Conservation (phyloP, 1,140 invertebrate species). For the Bacillus rossius region DNA sequence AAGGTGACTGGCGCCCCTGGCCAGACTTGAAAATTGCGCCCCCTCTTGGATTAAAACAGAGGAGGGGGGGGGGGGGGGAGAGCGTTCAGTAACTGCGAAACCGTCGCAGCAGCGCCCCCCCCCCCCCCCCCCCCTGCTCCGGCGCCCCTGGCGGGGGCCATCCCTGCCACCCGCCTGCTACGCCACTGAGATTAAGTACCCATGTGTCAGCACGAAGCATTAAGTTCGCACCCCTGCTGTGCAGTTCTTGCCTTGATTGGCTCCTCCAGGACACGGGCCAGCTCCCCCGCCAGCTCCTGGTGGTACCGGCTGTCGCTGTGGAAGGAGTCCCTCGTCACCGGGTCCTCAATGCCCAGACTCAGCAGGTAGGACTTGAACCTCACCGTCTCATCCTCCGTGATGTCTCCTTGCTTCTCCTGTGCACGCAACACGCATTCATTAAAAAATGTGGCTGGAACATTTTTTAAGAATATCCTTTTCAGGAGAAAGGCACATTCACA, state of each 20-base stretch:
- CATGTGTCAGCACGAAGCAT: too few species aligned
- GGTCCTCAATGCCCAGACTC: conserved; percentile 95
- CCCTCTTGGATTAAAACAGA: too few species aligned
- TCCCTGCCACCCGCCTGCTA: too few species aligned
- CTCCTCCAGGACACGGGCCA: conserved; percentile 73
- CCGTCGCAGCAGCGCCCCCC: too few species aligned
- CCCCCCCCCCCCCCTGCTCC: too few species aligned
- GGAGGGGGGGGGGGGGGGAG: too few species aligned
- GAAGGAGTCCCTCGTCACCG: conserved; percentile 87
- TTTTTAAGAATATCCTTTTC: not conserved
- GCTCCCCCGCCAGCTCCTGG: conserved; percentile 78
- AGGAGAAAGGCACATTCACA: not conserved
- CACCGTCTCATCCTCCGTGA: conserved; percentile 96
- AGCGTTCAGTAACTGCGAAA: too few species aligned
- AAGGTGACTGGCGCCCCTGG: too few species aligned
- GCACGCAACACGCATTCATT: conserved; percentile 21
- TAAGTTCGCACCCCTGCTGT: too few species aligned
- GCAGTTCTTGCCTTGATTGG: conserved; percentile 84
- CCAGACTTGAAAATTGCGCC: too few species aligned
- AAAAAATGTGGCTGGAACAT: not conserved
- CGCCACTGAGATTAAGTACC: too few species aligned
- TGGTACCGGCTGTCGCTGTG: conserved; percentile 85
- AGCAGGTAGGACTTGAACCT: conserved; percentile 94
- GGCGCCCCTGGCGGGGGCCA: too few species aligned
- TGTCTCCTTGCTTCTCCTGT: conserved; percentile 89